Evolutionary conservation across 2,113 vertebrate species (phyloP).

Genomic region (Hippoglossus stenolepis): DNA sequence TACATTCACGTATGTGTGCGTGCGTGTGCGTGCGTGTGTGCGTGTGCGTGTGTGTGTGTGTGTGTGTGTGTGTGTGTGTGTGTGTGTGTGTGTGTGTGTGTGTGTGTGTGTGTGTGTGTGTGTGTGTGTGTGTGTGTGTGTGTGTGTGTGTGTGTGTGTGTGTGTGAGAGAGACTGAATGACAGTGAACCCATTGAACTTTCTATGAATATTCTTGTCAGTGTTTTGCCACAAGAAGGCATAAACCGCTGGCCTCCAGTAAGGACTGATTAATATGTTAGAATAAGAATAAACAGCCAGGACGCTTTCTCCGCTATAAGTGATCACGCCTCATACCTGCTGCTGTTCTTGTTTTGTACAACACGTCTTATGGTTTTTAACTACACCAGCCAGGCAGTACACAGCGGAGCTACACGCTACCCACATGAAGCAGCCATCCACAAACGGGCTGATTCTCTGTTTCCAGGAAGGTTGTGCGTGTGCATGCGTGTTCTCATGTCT

Average conservation of each 20-base stretch:
- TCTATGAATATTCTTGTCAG: conserved; percentile 27
- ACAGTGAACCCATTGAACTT: conserved; percentile 65
- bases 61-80: neutral
- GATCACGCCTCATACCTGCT: conserved; percentile 31
- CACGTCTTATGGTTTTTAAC: conserved; percentile 47
- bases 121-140: neutral
- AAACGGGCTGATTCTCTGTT: conserved; percentile 33
- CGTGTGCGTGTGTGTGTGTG: conserved; percentile 25
- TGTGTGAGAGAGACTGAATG: conserved; percentile 17
- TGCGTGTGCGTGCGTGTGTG: neutral
- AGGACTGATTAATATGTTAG: conserved; percentile 16
- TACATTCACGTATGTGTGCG: conserved; percentile 26
- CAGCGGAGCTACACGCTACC: conserved; percentile 41
- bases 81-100: neutral
- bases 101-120: conserved; percentile 5
- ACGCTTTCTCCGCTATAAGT: conserved; percentile 3
- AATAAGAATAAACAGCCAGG: conserved; percentile 20
- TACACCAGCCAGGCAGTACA: conserved; percentile 43
- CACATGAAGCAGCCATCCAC: conserved; percentile 58
- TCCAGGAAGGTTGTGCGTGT: conserved; percentile 49
- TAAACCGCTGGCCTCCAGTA: conserved; percentile 23
- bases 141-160: conserved; percentile 26
- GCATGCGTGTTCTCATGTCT: conserved; percentile 1
- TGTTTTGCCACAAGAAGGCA: conserved; percentile 44
- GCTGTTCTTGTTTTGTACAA: conserved; percentile 33